These are phyloP conservation scores for Stenodera caucasica DNA, from an alignment of 2,888 invertebrate species.

Conservation along the genomic window DNA sequence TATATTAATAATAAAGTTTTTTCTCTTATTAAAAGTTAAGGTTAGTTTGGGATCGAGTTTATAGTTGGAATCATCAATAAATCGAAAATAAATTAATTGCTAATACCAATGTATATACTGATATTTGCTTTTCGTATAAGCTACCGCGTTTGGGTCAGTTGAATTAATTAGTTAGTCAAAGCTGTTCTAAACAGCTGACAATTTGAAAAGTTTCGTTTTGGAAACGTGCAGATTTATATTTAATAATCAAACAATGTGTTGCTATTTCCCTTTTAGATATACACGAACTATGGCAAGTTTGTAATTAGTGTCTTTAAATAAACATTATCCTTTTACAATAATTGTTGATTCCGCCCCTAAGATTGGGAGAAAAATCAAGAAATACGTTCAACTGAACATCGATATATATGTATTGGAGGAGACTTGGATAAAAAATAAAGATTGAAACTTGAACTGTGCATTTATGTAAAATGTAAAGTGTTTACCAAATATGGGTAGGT, in stretches of 20 bases:
- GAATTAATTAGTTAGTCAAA: conserved; percentile 47
- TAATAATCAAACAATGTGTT: conserved; percentile 48
- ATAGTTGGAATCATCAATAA: conserved; percentile 2
- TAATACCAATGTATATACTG: conserved; percentile 25
- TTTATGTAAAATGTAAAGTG: conserved; percentile 27
- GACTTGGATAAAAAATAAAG: not conserved
- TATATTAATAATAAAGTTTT: too few species aligned
- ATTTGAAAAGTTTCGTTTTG: conserved; percentile 45
- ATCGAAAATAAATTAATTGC: conserved; percentile 10
- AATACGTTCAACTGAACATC: not conserved
- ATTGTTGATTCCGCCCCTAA: conserved; percentile 25
- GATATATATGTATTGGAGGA: not conserved
- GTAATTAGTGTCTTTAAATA: conserved; percentile 26
- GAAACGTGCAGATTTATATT: conserved; percentile 45
- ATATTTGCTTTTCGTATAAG: conserved; percentile 45
- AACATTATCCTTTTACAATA: conserved; percentile 19
- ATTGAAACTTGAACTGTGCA: conserved; percentile 12
- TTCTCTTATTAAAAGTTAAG: too few species aligned
- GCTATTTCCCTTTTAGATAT: conserved; percentile 19
- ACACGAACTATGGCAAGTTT: conserved; percentile 11
- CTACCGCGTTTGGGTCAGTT: conserved; percentile 46
- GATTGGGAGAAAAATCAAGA: not conserved
- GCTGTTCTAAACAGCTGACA: conserved; percentile 50
- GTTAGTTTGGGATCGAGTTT: too few species aligned
- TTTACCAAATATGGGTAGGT: conserved; percentile 19